Evolutionary conservation across 37 sponge, comb jelly and placozoan species (phyloP).

Genomic region (Ianthella basta): DNA sequence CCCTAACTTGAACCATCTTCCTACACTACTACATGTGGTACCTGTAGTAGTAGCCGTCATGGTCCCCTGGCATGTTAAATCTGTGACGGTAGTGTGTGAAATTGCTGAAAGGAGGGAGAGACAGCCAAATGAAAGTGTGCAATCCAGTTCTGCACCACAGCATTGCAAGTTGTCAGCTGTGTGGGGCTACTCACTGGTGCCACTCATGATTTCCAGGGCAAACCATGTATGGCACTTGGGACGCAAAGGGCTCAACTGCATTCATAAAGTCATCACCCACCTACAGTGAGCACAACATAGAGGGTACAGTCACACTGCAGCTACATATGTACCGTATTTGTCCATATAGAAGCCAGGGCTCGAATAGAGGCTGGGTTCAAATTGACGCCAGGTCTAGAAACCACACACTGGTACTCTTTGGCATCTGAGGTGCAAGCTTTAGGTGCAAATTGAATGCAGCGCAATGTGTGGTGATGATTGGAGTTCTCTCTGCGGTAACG

Average conservation of each 20-base stretch:
- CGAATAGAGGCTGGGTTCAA: too few relatives aligned
- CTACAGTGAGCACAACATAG: not conserved
- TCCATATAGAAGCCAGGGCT: too few relatives aligned
- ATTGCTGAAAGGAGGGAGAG: constrained; percentile 32
- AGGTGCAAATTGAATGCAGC: too few relatives aligned
- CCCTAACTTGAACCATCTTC: too few relatives aligned
- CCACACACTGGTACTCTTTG: too few relatives aligned
- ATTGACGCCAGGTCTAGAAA: too few relatives aligned
- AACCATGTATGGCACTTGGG: constrained; percentile 61
- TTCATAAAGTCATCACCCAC: constrained; percentile 65
- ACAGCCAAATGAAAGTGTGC: too few relatives aligned
- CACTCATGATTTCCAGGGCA: constrained; percentile 58
- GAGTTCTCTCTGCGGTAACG: too few relatives aligned
- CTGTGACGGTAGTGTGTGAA: constrained; percentile 55
- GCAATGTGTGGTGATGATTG: too few relatives aligned
- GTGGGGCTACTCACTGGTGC: constrained; percentile 19
- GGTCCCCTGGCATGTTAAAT: constrained; percentile 55
- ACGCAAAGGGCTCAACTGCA: constrained; percentile 31
- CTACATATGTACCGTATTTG: too few relatives aligned
- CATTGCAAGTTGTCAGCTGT: not conserved
- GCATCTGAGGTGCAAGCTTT: too few relatives aligned
- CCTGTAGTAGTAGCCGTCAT: constrained; percentile 30
- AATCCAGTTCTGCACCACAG: not conserved
- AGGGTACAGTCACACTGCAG: not conserved
- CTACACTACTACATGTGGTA: too few relatives aligned